Conservation (phyloP, 2,113 vertebrate genomes). For the Psophia crepitans region DNA sequence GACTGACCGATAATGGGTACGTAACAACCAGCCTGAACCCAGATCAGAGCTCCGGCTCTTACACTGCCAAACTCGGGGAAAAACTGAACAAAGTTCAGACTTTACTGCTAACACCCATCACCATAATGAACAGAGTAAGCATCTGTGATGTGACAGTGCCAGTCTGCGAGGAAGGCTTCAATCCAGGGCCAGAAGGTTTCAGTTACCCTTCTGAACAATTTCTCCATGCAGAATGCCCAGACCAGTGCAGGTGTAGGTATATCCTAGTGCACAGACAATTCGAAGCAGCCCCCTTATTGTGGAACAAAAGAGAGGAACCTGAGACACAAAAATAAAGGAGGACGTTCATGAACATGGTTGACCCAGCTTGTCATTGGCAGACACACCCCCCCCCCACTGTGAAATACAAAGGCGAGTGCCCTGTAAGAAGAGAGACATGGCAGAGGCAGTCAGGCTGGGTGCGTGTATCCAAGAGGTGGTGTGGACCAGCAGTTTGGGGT, state of each 20-base stretch:
- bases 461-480: background rate
- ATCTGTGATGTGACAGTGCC: background rate
- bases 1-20: background rate
- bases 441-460: background rate
- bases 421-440: background rate
- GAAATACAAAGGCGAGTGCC: background rate
- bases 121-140: background rate
- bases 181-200: background rate
- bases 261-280: background rate
- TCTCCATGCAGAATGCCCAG: background rate
- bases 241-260: fast-evolving
- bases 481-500: fast-evolving
- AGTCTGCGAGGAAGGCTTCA: background rate
- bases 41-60: background rate
- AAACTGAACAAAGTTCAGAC: slow-evolving; percentile 4
- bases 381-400: background rate
- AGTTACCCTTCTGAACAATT: background rate
- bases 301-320: background rate
- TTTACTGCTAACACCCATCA: background rate
- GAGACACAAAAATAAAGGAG: background rate
- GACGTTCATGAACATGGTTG: fast-evolving
- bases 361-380: background rate
- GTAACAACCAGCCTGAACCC: background rate
- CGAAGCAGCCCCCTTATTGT: background rate
- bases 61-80: background rate